Evolutionary conservation across 2,113 vertebrate genomes (phyloP).

Genomic region (Protomyctophum bolini): DNA sequence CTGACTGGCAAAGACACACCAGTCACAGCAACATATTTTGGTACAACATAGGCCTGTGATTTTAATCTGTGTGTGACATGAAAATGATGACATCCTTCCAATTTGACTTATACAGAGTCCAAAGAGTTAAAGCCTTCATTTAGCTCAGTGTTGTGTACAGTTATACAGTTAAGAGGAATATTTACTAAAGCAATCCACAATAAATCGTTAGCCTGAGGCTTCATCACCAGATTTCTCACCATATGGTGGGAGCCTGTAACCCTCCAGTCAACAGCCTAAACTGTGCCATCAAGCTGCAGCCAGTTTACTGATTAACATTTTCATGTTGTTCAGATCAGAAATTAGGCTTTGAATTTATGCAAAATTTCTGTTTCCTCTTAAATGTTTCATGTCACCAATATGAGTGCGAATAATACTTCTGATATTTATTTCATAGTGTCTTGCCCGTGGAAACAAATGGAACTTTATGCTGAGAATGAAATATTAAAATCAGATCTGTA

Average conservation of each 20-base stretch:
- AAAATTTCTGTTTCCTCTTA: constrained; percentile 70
- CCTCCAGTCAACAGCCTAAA: constrained; percentile 68
- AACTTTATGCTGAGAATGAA: constrained; percentile 79
- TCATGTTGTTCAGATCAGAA: constrained; percentile 53
- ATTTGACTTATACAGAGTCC: constrained; percentile 34
- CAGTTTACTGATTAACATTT: constrained; percentile 67
- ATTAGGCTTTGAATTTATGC: constrained; percentile 73
- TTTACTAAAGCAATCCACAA: constrained; percentile 70
- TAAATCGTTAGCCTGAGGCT: constrained; percentile 68
- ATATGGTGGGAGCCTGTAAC: constrained; percentile 66
- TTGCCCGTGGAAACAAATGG: constrained; percentile 79
- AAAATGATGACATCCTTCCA: constrained; percentile 8
- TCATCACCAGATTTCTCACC: constrained; percentile 68
- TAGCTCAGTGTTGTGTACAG: constrained; percentile 41
- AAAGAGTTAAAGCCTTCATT: constrained; percentile 56
- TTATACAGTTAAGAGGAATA: constrained; percentile 69
- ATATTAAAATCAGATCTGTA: constrained; percentile 82
- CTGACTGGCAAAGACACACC: too few species aligned
- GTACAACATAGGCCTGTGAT: neutral
- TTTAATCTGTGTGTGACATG: constrained; percentile 6
- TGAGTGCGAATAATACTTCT: constrained; percentile 74
- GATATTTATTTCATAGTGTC: constrained; percentile 78
- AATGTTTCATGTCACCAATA: constrained; percentile 76
- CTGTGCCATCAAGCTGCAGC: constrained; percentile 62
- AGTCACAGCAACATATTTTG: neutral